Evolutionary conservation across 2,888 invertebrate genomes (phyloP).

Genomic region (Limnephilus marmoratus): DNA sequence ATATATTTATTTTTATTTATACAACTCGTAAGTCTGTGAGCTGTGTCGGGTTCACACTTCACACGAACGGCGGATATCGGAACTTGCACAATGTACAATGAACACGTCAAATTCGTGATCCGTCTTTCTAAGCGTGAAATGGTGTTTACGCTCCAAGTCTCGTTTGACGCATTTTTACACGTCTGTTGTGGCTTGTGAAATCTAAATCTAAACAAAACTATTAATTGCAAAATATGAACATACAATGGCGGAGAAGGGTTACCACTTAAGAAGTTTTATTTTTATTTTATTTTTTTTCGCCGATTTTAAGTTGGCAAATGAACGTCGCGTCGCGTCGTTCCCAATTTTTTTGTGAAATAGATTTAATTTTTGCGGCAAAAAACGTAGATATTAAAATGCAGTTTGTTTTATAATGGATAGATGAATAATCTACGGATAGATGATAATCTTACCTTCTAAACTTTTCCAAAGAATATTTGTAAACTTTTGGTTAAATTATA

Average conservation of each 20-base stretch:
- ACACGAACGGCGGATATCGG: background rate
- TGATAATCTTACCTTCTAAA: too few species aligned
- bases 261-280: too few species aligned
- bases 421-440: too few species aligned
- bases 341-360: too few species aligned
- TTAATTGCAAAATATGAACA: background rate
- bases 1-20: constrained; percentile 35
- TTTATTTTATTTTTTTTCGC: background rate
- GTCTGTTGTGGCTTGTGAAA: background rate
- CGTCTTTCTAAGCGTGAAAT: constrained; percentile 23
- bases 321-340: too few species aligned
- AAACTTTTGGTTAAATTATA: too few species aligned
- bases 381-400: too few species aligned
- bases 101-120: constrained; percentile 23
- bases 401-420: too few species aligned
- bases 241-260: background rate
- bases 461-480: too few species aligned
- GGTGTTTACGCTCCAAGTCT: constrained; percentile 3
- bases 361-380: too few species aligned
- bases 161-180: constrained; percentile 14
- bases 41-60: background rate
- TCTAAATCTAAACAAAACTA: background rate
- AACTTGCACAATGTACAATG: background rate
- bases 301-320: background rate
- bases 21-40: background rate